These are phyloP conservation scores for Cyphotilapia sp. DNA, from an alignment of 2,113 vertebrate genomes.

Conservation along the genomic window DNA sequence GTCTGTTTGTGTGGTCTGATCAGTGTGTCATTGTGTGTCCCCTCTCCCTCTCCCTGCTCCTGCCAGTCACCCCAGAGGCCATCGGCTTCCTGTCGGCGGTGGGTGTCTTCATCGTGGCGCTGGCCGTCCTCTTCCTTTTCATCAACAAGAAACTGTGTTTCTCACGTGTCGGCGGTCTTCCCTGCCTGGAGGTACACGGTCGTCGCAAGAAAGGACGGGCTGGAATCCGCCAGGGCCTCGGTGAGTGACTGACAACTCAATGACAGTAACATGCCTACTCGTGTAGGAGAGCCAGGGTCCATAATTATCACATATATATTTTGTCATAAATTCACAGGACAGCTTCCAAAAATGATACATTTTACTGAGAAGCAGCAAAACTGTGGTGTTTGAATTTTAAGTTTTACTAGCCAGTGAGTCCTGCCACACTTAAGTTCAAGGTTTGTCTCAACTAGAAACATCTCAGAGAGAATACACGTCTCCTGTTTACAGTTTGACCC, in stretches of 20 bases:
- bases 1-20: conserved; percentile 69
- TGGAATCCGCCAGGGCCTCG: conserved; percentile 63
- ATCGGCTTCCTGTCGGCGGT: conserved; percentile 76
- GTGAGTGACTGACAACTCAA: conserved; percentile 60
- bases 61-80: conserved; percentile 77
- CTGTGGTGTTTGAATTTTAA: background rate
- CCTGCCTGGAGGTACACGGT: conserved; percentile 66
- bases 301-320: background rate
- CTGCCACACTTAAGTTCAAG: background rate
- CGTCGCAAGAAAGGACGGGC: conserved; percentile 61
- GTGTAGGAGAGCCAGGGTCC: background rate
- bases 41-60: conserved; percentile 55
- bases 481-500: background rate
- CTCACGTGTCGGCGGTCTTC: conserved; percentile 70
- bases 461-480: background rate
- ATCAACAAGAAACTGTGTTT: conserved; percentile 86
- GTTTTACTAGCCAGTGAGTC: background rate
- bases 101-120: conserved; percentile 76
- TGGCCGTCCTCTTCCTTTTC: conserved; percentile 81
- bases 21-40: conserved; percentile 69
- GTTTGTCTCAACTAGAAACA: background rate
- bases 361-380: background rate
- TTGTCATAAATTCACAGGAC: background rate
- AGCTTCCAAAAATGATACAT: background rate
- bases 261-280: background rate